Evolutionary conservation across 2,113 vertebrate species (phyloP), one percentile per base, ranked within the genome.

Genomic region (Siphamia tubifer): DNA sequence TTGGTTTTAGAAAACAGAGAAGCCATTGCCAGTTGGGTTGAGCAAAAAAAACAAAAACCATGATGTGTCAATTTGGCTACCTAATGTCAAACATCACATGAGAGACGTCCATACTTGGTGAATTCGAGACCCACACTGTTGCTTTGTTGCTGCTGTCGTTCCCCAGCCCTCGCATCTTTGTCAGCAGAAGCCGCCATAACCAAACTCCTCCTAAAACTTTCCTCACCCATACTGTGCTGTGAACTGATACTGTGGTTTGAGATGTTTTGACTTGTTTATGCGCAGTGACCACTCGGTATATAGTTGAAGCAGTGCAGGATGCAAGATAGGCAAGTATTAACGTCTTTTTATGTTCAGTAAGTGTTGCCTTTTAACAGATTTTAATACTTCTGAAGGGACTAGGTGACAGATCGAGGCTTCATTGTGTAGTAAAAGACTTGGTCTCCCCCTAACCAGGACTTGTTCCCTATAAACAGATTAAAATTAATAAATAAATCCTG

Each of bases 311-410:
- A 19, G 52, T 36, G 19, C 17, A 13, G 31, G 31, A 76, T 9
- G 47, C 32, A 32, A 24, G 11, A 52, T 28, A 30, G 36, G 51
- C 15, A 25, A 6, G 8, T 45, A 20, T 68, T 12, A 12, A 45
- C 17, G n/a, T n/a, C n/a, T 54, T 68, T 76, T 74, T 77, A 60
- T 21, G 20, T 61, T 70, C 55, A 56, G 34, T 68, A 63, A 53
- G 8, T 47, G 57, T 57, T 64, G 32, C 43, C 52, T 78, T 84
- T 84, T 79, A 68, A 60, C 68, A 3, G 16, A 48, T 87, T 89
- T 86, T 83, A 75, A 78, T 44, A 49, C 63, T 54, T 8, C 72
- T 60, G 68, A 51, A 61, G 34, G 44, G 32, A 67, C 31, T 35
- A 43, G 23, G 58, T 53, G 39, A 60, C 43, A 45, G 11, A 68